These are phyloP conservation scores for Gallinago jamesoni DNA, from an alignment of 2,113 vertebrate genomes.

Conservation along the genomic window DNA sequence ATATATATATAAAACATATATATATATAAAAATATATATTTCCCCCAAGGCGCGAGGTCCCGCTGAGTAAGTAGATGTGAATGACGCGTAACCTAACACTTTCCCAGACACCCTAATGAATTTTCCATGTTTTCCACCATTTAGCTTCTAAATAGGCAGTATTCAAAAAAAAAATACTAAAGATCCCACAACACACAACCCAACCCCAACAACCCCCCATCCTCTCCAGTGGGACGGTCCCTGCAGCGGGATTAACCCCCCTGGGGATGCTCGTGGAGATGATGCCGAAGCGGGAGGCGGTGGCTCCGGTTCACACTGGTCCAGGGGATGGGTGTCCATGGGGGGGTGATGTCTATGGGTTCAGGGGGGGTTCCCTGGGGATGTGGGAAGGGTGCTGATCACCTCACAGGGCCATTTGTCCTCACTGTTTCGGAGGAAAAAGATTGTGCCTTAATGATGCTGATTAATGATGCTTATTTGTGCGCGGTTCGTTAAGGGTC, in stretches of 20 bases:
- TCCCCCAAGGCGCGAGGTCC: slow-evolving; percentile 28
- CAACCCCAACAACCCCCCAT: background rate
- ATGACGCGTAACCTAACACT: slow-evolving; percentile 31
- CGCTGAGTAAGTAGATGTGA: slow-evolving; percentile 28
- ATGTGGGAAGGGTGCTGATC: background rate
- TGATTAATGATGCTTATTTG: background rate
- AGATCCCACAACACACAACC: background rate
- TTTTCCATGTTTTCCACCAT: slow-evolving; percentile 53
- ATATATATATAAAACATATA: background rate
- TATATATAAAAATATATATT: background rate
- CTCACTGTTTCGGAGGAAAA: background rate
- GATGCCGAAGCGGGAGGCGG: background rate
- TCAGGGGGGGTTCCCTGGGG: too few relatives aligned
- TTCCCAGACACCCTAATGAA: slow-evolving; percentile 55
- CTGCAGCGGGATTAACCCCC: background rate
- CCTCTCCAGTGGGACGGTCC: background rate
- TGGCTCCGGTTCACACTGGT: background rate
- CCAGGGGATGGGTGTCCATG: accelerated
- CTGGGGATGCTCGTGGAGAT: accelerated
- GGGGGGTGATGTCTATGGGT: background rate
- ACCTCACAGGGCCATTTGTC: background rate
- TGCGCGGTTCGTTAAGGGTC: background rate
- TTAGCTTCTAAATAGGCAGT: slow-evolving; percentile 44
- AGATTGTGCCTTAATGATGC: background rate
- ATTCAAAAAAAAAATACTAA: background rate